Base-by-base conservation (phyloP, 2,888 invertebrate species). In the Drosophila incognita region DNA sequence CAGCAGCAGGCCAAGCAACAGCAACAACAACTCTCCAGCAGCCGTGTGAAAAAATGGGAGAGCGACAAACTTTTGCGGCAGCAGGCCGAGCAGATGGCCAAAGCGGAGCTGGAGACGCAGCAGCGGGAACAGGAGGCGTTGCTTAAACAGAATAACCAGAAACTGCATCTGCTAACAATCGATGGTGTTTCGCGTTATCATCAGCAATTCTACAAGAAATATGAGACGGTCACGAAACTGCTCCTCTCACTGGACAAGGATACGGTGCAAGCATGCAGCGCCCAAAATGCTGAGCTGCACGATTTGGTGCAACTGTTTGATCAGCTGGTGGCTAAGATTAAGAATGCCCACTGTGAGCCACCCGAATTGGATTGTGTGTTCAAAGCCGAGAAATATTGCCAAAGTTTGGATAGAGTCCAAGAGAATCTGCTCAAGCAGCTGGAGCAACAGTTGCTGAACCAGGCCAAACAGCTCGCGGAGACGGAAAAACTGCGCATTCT, bases 151-250 rank as follows among this genome's bases (percentile, higher is more conserved):
- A 89, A 87, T 4, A 83, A 90, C 40, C 81, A 86, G 18, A 87
- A 91, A 38, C 64, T 92, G 4, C 84, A 91, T 38, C 52, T 85
- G 18, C 84, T 92, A 2, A 89, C 89, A 0, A 93, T 95, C 76
- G 94, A 95, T n/a, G 93, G 94, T 1, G 94, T 96, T 24, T 94
- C 94, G 33, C 93, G 94, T 51, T 94, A 94, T 76, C 95, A 95
- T 76, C 93, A 93, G 1, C 94, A 94, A 81, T 95, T 95, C 79
- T 94, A 94, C 60, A 87, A 90, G n/a, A 93, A 94, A 73, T 95
- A 95, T 83, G 94, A 94, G 92, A 94, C 94, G 70, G 94, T 96
- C 54, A 93, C 93, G 4, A 91, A 92, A 21, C 81, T 94, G n/a
- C 87, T 95, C 7, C 92, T 91, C 53, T 87, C 91, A 0, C 80